Percentiles rank a stretch among this genome's conserved stretches.
phyloP scores from a whole-genome alignment of 2,797 vertebrate species.

The Pantherophis vulpinus region DNA sequence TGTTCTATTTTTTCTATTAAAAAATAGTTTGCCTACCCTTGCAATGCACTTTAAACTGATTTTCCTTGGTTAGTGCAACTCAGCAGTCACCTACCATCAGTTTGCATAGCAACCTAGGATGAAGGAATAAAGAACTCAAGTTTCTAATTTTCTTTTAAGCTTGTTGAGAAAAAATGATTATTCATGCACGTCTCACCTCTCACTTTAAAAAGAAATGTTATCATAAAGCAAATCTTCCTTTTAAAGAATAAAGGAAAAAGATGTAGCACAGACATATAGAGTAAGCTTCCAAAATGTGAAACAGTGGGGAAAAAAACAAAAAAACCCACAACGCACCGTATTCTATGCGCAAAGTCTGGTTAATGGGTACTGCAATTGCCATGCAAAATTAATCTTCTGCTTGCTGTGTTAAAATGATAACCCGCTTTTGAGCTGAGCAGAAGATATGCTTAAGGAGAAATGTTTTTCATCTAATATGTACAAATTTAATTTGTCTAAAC shows the following conservation, averaged over 20 bases:
- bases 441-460: not conserved
- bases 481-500: constrained; percentile 1
- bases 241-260: not conserved
- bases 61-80: not conserved
- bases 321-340: too few species aligned
- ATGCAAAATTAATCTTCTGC: not conserved
- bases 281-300: not conserved
- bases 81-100: not conserved
- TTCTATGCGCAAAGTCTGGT: not conserved
- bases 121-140: not conserved
- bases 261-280: not conserved
- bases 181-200: not conserved
- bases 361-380: not conserved
- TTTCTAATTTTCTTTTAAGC: not conserved
- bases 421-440: not conserved
- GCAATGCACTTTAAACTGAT: not conserved
- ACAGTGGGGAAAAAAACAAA: not conserved
- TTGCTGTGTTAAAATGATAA: not conserved
- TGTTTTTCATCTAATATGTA: not conserved
- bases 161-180: not conserved
- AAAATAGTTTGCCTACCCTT: not conserved
- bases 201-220: not conserved
- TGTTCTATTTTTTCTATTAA: not conserved
- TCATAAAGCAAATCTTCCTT: not conserved
- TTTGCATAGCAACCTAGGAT: not conserved